phyloP scores from a whole-genome alignment of 2,888 invertebrate genomes.

The Microctonus brassicae region DNA sequence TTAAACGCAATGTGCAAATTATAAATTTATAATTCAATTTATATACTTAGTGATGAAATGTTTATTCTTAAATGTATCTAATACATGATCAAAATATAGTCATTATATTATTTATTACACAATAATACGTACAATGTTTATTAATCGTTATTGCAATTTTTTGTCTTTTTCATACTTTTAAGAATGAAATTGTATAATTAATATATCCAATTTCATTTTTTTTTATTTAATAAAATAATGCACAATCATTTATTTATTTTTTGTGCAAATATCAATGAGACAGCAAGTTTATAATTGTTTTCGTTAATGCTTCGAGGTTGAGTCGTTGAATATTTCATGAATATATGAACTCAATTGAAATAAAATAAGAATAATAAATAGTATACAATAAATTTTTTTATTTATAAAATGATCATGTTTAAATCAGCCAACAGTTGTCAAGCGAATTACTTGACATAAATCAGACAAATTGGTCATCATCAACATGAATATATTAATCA shows the following conservation, averaged over 20 bases:
- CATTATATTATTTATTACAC: background rate
- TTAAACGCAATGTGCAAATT: background rate
- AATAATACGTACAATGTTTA: background rate
- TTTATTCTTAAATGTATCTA: background rate
- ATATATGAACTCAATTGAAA: too few species aligned
- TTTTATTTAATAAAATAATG: background rate
- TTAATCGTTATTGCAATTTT: background rate
- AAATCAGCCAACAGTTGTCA: background rate
- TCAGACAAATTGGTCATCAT: background rate
- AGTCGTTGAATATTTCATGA: background rate
- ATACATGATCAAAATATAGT: background rate
- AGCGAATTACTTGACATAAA: background rate
- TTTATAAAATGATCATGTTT: background rate
- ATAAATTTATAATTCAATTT: too few species aligned
- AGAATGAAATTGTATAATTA: background rate
- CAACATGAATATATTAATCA: background rate
- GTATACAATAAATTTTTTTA: background rate
- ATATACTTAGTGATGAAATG: too few species aligned
- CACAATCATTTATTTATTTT: too few species aligned
- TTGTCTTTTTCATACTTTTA: background rate
- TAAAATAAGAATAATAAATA: background rate
- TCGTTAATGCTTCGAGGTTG: background rate
- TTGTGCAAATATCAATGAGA: conserved; percentile 4
- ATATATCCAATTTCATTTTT: background rate
- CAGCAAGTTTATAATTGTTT: background rate